Percentiles rank a stretch among this genome's conserved stretches.
phyloP scores from a whole-genome alignment of 2,113 vertebrate genomes.

The Dicaeum eximium region DNA sequence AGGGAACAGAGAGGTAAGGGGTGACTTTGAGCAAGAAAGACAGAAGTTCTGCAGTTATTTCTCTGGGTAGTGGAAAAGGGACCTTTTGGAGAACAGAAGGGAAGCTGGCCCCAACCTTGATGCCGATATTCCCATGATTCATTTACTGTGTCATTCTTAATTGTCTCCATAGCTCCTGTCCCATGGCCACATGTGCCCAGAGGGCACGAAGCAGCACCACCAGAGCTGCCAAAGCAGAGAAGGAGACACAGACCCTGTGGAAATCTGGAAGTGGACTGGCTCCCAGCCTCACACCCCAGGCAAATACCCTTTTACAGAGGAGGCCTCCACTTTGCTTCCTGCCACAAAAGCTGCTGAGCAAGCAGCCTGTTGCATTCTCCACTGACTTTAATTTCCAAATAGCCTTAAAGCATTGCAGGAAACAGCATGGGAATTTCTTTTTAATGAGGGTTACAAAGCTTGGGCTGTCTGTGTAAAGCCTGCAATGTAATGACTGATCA shows the following conservation, averaged over 20 bases:
- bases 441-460: not conserved
- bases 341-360: not conserved
- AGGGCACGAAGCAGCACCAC: not conserved
- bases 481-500: not conserved
- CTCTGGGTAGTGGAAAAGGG: not conserved
- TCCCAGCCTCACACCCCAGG: not conserved
- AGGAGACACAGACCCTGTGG: not conserved
- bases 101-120: not conserved
- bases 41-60: not conserved
- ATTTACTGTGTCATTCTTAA: not conserved
- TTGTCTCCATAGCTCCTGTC: not conserved
- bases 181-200: not conserved
- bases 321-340: not conserved
- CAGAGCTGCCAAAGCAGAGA: not conserved
- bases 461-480: not conserved
- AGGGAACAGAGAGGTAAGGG: not conserved
- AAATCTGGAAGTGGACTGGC: not conserved
- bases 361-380: constrained; percentile 3
- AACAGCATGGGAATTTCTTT: not conserved
- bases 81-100: not conserved
- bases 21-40: not conserved
- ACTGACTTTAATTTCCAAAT: not conserved
- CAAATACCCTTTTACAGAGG: not conserved
- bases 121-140: not conserved
- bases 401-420: not conserved